Conservation (phyloP, 2,888 invertebrate species). For the Lagria hirta region DNA sequence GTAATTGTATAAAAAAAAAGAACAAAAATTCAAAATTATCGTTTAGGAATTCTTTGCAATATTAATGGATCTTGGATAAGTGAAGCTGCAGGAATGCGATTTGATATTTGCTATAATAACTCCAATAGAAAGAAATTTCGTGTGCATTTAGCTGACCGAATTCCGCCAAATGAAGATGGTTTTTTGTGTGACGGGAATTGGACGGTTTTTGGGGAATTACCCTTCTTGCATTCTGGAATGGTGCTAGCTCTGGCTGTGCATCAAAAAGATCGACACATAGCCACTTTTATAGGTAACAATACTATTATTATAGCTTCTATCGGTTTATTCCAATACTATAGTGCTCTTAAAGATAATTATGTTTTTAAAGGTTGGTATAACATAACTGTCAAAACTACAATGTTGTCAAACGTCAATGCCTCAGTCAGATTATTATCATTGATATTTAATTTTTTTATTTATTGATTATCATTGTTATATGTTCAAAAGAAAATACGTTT, state of each 20-base stretch:
- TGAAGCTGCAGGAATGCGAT: slow-evolving; percentile 39
- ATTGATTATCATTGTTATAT: too few species aligned
- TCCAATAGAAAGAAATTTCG: slow-evolving; percentile 19
- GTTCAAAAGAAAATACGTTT: too few species aligned
- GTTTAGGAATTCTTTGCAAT: slow-evolving; percentile 37
- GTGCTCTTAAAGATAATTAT: background rate
- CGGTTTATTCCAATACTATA: too few species aligned
- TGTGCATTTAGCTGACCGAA: slow-evolving; percentile 17
- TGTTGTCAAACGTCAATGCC: too few species aligned
- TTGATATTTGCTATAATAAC: slow-evolving; percentile 24
- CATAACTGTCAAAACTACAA: background rate
- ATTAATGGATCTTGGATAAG: slow-evolving; percentile 44
- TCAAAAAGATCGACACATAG: slow-evolving; percentile 37
- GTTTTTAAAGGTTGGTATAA: too few species aligned
- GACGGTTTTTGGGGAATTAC: slow-evolving; percentile 39
- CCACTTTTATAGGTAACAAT: slow-evolving; percentile 44
- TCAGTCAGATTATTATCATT: too few species aligned
- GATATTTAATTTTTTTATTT: too few species aligned
- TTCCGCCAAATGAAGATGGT: slow-evolving; percentile 35
- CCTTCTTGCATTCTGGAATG: slow-evolving; percentile 41
- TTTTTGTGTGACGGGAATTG: slow-evolving; percentile 41
- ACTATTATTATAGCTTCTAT: slow-evolving; percentile 7
- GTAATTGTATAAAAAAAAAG: too few species aligned
- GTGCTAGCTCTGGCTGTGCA: slow-evolving; percentile 41
- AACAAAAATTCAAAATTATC: slow-evolving; percentile 11